Percentiles rank a stretch among this genome's conserved stretches.
phyloP scores from a whole-genome alignment of 1,140 invertebrate genomes.

The Neodiprion lecontei region DNA sequence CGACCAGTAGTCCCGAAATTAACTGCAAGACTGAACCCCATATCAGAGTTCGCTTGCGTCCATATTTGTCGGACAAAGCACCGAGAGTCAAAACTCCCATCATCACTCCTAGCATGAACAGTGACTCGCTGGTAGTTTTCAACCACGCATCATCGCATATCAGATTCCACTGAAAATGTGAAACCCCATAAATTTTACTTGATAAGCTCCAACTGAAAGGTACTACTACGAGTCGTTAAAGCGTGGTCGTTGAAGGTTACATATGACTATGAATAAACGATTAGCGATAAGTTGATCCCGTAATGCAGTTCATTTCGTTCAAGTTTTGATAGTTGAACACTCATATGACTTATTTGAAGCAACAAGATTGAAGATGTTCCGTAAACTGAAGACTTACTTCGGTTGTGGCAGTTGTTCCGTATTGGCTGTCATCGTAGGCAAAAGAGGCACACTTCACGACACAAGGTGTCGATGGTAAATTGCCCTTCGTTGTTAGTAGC shows the following conservation, averaged over 20 bases:
- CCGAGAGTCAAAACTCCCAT: slow-evolving; percentile 82
- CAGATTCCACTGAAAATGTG: slow-evolving; percentile 73
- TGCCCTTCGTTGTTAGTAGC: slow-evolving; percentile 37
- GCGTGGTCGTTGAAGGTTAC: neutral
- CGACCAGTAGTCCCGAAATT: slow-evolving; percentile 69
- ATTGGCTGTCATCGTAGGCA: slow-evolving; percentile 68
- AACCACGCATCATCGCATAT: slow-evolving; percentile 75
- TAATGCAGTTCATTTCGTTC: no score
- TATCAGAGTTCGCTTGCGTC: slow-evolving; percentile 76
- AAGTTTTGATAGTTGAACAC: slow-evolving; percentile 9
- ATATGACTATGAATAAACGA: no score
- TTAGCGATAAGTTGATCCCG: no score
- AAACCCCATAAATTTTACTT: neutral
- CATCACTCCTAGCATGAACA: slow-evolving; percentile 86
- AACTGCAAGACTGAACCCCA: slow-evolving; percentile 74
- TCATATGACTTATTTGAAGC: slow-evolving; percentile 6
- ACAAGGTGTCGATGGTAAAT: slow-evolving; percentile 34
- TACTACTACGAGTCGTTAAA: neutral
- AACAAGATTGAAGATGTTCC: neutral
- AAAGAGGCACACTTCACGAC: slow-evolving; percentile 61
- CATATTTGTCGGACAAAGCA: slow-evolving; percentile 81
- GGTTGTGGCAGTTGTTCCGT: slow-evolving; percentile 69
- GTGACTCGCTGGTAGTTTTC: slow-evolving; percentile 73
- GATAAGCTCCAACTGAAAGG: neutral
- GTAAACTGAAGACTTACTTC: slow-evolving; percentile 59